Evolutionary conservation across 2,113 vertebrate genomes (phyloP).

Genomic region (Melanocharis versteri): DNA sequence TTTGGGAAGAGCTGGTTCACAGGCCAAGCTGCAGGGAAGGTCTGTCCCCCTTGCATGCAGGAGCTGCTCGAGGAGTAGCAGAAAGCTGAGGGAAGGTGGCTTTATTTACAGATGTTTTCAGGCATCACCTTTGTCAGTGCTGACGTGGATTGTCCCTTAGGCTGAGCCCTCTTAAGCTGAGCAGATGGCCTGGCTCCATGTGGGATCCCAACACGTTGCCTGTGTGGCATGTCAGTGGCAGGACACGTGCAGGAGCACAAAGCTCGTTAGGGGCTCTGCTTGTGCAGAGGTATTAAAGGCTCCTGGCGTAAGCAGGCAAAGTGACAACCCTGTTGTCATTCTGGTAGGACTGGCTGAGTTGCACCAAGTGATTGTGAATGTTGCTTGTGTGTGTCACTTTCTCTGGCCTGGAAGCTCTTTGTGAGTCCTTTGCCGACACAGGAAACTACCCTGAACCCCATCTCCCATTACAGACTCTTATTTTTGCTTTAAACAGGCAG

Average conservation of each 20-base stretch:
- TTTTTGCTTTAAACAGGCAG: neutral
- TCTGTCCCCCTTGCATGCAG: neutral
- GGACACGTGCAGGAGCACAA: neutral
- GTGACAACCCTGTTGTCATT: neutral
- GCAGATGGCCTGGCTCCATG: neutral
- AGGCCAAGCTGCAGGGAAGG: neutral
- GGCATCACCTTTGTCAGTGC: neutral
- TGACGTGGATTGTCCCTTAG: neutral
- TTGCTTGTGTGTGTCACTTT: rapidly evolving
- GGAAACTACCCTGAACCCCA: neutral
- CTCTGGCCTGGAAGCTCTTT: neutral
- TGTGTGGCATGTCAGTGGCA: neutral
- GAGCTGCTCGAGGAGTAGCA: rapidly evolving
- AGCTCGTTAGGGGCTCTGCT: neutral
- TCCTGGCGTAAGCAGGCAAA: neutral
- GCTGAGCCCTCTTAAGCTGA: neutral
- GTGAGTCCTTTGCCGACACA: neutral
- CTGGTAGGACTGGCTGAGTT: neutral
- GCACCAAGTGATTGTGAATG: rapidly evolving
- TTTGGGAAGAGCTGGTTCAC: neutral
- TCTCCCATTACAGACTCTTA: neutral
- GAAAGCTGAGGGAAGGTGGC: neutral
- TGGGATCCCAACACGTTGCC: neutral
- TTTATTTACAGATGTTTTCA: neutral
- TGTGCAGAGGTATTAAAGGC: neutral